Percentiles rank a stretch among this genome's conserved stretches.
Conservation (phyloP, 2,113 vertebrate genomes). For the Maylandia zebra region DNA sequence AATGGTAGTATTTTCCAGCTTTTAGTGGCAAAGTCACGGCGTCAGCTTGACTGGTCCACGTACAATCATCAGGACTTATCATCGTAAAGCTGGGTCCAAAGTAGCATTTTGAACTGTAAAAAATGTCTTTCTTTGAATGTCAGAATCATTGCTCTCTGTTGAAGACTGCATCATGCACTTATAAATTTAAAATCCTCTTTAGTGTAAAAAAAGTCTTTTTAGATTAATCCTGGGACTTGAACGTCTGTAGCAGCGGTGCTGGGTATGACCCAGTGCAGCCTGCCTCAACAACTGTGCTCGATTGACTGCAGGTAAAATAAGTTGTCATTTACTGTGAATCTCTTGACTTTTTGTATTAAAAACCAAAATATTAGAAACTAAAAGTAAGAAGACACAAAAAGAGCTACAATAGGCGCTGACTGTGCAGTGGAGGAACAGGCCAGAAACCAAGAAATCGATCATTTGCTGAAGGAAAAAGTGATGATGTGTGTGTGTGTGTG, state of each 20-base stretch:
- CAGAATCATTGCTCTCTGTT: not conserved
- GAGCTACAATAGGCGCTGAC: not conserved
- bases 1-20: not conserved
- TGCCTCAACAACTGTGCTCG: not conserved
- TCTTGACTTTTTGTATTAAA: not conserved
- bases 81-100: not conserved
- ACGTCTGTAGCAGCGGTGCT: fast-evolving
- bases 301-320: not conserved
- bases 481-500: not conserved
- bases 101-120: not conserved
- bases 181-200: fast-evolving
- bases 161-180: not conserved
- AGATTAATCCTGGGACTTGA: fast-evolving
- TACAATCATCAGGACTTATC: not conserved
- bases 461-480: not conserved
- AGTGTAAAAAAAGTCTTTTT: not conserved
- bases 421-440: not conserved
- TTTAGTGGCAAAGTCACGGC: not conserved
- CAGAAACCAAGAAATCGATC: not conserved
- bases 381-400: not conserved
- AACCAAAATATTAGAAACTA: not conserved
- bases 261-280: not conserved
- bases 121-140: not conserved
- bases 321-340: not conserved
- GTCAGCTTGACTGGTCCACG: not conserved